These are phyloP conservation scores for Pagetopsis macropterus DNA, from an alignment of 2,797 vertebrate genomes.

Conservation along the genomic window DNA sequence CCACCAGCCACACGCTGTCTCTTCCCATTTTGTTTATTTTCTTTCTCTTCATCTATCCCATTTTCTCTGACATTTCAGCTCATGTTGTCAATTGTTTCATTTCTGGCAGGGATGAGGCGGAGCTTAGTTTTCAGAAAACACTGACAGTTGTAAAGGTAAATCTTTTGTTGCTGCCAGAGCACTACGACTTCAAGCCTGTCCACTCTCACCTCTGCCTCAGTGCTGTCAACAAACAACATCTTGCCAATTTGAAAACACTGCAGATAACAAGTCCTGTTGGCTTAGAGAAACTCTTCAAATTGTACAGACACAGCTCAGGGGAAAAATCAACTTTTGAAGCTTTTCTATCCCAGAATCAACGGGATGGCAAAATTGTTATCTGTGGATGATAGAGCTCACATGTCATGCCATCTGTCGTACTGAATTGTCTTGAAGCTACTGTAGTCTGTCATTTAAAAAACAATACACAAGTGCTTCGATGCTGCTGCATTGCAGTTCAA, in stretches of 20 bases:
- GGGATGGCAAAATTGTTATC: constrained; percentile 35
- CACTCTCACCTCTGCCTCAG: constrained; percentile 37
- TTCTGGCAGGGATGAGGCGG: constrained; percentile 24
- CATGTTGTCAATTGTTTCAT: constrained; percentile 25
- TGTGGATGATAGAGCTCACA: constrained; percentile 32
- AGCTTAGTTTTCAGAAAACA: constrained; percentile 30
- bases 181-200: constrained; percentile 49
- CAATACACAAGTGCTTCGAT: constrained; percentile 22
- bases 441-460: constrained; percentile 50
- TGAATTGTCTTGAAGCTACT: constrained; percentile 28
- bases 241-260: constrained; percentile 20
- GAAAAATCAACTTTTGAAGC: constrained; percentile 4
- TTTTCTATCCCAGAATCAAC: constrained; percentile 33
- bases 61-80: constrained; percentile 22
- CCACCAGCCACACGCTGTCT: neutral
- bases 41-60: constrained; percentile 11
- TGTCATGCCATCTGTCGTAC: constrained; percentile 36
- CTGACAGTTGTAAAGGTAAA: constrained; percentile 38
- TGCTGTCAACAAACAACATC: constrained; percentile 40
- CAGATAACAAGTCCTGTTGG: constrained; percentile 25
- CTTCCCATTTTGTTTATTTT: neutral
- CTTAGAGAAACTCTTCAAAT: constrained; percentile 12
- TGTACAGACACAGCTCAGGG: constrained; percentile 19
- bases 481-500: constrained; percentile 54
- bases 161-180: constrained; percentile 30